These are phyloP conservation scores for Chroicocephalus ridibundus DNA, from an alignment of 2,113 vertebrate genomes.

Conservation along the genomic window DNA sequence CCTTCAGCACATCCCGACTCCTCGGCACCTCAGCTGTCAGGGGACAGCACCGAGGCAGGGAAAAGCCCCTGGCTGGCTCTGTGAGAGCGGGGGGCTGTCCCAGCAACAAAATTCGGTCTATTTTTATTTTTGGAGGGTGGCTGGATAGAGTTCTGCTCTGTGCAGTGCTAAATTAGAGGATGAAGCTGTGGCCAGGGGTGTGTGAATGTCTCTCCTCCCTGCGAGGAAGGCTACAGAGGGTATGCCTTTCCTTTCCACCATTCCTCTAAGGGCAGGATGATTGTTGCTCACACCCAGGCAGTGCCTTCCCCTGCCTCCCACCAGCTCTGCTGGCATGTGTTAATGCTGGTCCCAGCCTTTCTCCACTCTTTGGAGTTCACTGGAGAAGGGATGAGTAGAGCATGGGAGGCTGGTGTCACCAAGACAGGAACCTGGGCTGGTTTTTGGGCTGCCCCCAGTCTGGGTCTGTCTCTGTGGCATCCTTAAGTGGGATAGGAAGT, in stretches of 20 bases:
- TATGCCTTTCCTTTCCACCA: not conserved
- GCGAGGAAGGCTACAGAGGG: not conserved
- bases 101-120: not conserved
- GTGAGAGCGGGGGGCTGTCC: not conserved
- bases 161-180: not conserved
- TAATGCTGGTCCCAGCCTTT: not conserved
- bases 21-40: not conserved
- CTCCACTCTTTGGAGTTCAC: not conserved
- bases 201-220: not conserved
- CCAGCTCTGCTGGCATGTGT: rapidly evolving
- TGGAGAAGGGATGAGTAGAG: not conserved
- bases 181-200: not conserved
- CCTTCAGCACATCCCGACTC: not conserved
- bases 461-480: not conserved
- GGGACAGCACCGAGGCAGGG: not conserved
- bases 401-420: not conserved
- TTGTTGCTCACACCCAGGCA: not conserved
- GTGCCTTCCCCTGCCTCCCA: not conserved
- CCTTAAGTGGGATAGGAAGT: not conserved
- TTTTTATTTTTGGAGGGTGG: not conserved
- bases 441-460: not conserved
- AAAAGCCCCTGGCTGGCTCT: not conserved
- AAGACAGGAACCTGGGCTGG: not conserved
- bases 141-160: not conserved
- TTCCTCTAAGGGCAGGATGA: not conserved